Evolutionary conservation across 2,888 invertebrate species (phyloP).

Genomic region (Shargacucullia verbasci): DNA sequence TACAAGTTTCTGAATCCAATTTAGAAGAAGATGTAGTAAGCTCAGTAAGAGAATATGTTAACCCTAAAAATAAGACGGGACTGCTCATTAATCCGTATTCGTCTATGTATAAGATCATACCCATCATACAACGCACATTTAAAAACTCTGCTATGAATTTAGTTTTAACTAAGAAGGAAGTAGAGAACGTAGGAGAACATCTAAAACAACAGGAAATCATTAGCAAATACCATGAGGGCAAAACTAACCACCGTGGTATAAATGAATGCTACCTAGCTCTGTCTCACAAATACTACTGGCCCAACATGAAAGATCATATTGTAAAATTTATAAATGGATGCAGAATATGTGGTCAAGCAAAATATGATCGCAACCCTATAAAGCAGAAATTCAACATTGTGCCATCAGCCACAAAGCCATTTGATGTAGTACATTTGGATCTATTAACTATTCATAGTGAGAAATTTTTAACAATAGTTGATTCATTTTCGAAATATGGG

Average conservation of each 20-base stretch:
- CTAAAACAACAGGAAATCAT: constrained; percentile 19
- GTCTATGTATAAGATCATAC: constrained; percentile 25
- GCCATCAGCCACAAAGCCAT: constrained; percentile 15
- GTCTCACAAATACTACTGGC: no score
- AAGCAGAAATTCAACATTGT: constrained; percentile 15
- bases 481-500: no score
- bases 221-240: constrained; percentile 19
- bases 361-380: constrained; percentile 45
- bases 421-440: no score
- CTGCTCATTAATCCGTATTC: constrained; percentile 6
- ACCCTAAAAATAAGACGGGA: constrained; percentile 4
- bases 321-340: constrained; percentile 18
- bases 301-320: constrained; percentile 3
- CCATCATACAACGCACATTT: constrained; percentile 33
- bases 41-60: background rate
- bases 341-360: constrained; percentile 45
- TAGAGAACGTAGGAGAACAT: constrained; percentile 9
- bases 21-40: constrained; percentile 6
- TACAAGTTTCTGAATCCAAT: constrained; percentile 6
- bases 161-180: constrained; percentile 17
- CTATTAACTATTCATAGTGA: no score
- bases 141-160: constrained; percentile 36
- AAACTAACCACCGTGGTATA: constrained; percentile 41
- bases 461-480: no score
- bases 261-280: no score